Percentiles rank a stretch among this genome's conserved stretches.
These are phyloP conservation scores for Narcine bancroftii DNA, from an alignment of 2,113 vertebrate species.

Conservation along the genomic window DNA sequence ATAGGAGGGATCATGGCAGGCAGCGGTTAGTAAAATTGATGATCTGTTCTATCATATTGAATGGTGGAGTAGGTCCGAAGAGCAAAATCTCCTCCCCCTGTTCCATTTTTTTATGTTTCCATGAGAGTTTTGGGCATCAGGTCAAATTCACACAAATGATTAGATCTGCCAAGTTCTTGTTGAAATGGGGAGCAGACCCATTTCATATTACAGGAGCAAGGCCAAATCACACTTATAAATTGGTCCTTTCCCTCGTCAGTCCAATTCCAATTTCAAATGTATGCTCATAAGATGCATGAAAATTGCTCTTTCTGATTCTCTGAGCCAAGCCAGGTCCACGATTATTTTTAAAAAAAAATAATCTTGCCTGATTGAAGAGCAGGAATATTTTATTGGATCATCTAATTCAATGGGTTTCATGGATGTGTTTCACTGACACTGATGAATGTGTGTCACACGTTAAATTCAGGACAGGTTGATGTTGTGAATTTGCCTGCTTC, in stretches of 20 bases:
- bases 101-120: too few relatives aligned
- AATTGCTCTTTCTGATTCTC: neutral
- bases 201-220: too few relatives aligned
- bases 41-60: too few relatives aligned
- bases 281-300: neutral
- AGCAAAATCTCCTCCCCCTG: too few relatives aligned
- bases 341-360: neutral
- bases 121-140: too few relatives aligned
- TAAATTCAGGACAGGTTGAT: neutral
- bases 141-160: too few relatives aligned
- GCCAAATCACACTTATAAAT: too few relatives aligned
- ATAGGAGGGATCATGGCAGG: too few relatives aligned
- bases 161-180: too few relatives aligned
- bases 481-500: neutral
- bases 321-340: neutral
- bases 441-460: neutral
- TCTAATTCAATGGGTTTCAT: neutral
- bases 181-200: too few relatives aligned
- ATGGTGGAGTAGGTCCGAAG: too few relatives aligned
- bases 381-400: neutral
- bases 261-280: neutral
- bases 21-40: too few relatives aligned
- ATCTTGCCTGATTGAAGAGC: neutral
- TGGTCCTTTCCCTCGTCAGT: neutral
- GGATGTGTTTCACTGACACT: neutral